Percentiles rank a stretch among this genome's conserved stretches.
Evolutionary conservation across 1,140 invertebrate genomes (phyloP).

Genomic region (Fopius arisanus): DNA sequence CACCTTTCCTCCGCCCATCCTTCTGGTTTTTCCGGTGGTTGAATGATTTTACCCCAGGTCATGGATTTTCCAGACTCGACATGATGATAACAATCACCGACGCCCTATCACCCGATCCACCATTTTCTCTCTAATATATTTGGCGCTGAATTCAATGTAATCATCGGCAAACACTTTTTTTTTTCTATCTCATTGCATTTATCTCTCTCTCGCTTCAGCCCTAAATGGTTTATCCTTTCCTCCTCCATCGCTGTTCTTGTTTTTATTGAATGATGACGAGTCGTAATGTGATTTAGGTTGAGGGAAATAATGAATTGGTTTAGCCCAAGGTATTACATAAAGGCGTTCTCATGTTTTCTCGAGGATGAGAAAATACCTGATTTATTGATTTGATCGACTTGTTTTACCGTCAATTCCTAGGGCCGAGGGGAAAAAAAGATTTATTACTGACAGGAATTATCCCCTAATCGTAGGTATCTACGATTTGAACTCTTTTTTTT

Average conservation of each 20-base stretch:
- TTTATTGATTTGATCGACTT: too few relatives aligned
- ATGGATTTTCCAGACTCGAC: constrained; percentile 34
- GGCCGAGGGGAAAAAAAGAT: too few relatives aligned
- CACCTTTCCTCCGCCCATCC: neutral
- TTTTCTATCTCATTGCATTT: constrained; percentile 31
- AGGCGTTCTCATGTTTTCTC: neutral
- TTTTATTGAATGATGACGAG: constrained; percentile 60
- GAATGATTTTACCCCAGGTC: neutral
- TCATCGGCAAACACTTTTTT: constrained; percentile 26
- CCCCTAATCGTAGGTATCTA: too few relatives aligned
- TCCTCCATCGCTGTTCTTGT: constrained; percentile 36
- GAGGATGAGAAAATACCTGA: too few relatives aligned
- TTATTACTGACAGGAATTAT: too few relatives aligned
- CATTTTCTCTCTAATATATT: neutral
- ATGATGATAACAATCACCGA: too few relatives aligned
- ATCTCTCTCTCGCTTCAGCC: constrained; percentile 42
- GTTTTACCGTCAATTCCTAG: too few relatives aligned
- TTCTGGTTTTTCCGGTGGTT: neutral
- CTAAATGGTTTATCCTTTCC: constrained; percentile 62
- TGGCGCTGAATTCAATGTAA: neutral
- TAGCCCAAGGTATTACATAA: constrained; percentile 45
- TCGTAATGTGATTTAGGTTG: constrained; percentile 56
- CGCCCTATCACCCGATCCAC: too few relatives aligned
- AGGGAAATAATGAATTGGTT: constrained; percentile 61
- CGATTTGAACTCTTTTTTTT: too few relatives aligned